Percentiles rank a stretch among this genome's conserved stretches.
Conservation (phyloP, 2,888 invertebrate genomes). For the Scaptomyza reducta region DNA sequence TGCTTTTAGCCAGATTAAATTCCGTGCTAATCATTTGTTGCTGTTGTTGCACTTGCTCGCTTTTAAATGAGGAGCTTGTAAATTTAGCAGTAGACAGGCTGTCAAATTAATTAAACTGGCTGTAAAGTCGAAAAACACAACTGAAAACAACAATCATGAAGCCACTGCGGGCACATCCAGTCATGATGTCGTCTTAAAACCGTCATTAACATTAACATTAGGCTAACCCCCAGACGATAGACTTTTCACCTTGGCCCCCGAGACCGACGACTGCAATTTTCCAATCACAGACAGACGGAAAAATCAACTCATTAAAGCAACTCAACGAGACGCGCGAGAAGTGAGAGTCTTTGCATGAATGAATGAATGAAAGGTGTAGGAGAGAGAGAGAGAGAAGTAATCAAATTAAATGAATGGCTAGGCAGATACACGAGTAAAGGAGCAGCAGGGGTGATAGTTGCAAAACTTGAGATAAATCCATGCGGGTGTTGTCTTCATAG, state of each 20-base stretch:
- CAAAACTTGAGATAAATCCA: slow-evolving; percentile 61
- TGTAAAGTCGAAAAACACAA: slow-evolving; percentile 31
- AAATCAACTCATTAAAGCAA: slow-evolving; percentile 73
- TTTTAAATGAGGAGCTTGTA: slow-evolving; percentile 47
- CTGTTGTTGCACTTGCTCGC: slow-evolving; percentile 38
- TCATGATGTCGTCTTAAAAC: slow-evolving; percentile 73
- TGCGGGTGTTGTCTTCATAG: slow-evolving; percentile 69
- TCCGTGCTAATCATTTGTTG: slow-evolving; percentile 29
- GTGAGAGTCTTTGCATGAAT: slow-evolving; percentile 33
- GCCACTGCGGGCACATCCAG: slow-evolving; percentile 48
- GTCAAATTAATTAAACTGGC: slow-evolving; percentile 60
- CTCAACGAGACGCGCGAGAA: slow-evolving; percentile 24
- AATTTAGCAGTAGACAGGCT: slow-evolving; percentile 30
- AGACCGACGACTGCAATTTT: slow-evolving; percentile 61
- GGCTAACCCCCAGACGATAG: slow-evolving; percentile 68
- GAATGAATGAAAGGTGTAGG: neutral
- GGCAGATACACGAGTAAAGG: too few relatives aligned
- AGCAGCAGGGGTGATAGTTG: neutral
- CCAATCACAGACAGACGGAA: slow-evolving; percentile 48
- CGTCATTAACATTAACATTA: slow-evolving; percentile 73
- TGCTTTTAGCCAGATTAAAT: slow-evolving; percentile 1
- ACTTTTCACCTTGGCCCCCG: slow-evolving; percentile 73
- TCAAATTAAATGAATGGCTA: slow-evolving; percentile 1
- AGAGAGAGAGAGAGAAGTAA: slow-evolving; percentile 1
- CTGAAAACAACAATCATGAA: slow-evolving; percentile 40